Base-by-base conservation (phyloP, 1,140 invertebrate genomes). In the Melitaea cinxia region DNA sequence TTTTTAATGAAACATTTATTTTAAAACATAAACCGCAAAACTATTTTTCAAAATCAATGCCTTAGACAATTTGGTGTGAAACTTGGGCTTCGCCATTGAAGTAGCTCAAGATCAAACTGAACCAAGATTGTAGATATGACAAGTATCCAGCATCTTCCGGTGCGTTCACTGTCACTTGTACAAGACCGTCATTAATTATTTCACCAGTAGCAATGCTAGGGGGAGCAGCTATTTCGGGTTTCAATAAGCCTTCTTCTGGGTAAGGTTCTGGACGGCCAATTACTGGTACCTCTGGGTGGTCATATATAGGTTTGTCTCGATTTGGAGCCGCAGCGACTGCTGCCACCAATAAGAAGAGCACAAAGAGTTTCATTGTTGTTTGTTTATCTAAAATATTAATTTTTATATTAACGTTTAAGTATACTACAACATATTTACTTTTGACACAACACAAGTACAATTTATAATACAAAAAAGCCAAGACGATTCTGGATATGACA, bases 81-180 rank as follows among this genome's bases (percentile, higher is more conserved):
- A 73, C 76, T 56, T 77, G 67, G n/a, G 64, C 61, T 4, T 68
- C 80, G 6, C 66, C 68, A 59, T 49, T 80, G 56, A 86, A 75
- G 70, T 85, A 89, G 64, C 82, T 85, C 7, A 89, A n/a, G 12
- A 83, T 72, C 65, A 87, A 63, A 69, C 47, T 82, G 39, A 89
- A 73, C 86, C 86, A 89, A 19, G 70, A 70, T 15, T 79, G 71
- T 10, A 89, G 54, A 10, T 78, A 80, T 17, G 66, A 39, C 0
- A 85, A 21, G 6, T 85, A 53, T 1, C 78, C 63, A 6, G 68
- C 14, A 0, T 83, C 74, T 39, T 77, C 39, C 9, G 80, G 70
- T 5, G 64, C 55, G 33, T 89, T 85, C 6, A 87, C 45, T 3
- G 67, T 60, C 0, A 87, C 72, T 56, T 80, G 75, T 5, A 85